phyloP scores from a whole-genome alignment of 1,140 invertebrate species.

The Listronotus bonariensis region DNA sequence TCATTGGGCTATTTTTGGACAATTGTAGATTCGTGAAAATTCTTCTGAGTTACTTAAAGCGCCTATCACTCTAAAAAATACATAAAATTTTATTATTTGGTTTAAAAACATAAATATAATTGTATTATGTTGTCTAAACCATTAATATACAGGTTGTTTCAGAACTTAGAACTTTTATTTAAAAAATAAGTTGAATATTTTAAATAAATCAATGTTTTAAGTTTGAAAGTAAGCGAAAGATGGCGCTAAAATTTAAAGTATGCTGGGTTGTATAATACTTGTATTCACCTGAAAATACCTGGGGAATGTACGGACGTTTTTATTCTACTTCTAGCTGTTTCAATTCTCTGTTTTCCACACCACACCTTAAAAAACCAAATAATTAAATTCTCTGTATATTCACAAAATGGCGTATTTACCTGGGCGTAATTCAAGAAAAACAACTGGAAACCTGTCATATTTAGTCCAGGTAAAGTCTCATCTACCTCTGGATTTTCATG shows the following conservation, averaged over 20 bases:
- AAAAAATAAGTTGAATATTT: too few relatives aligned
- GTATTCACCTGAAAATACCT: slow-evolving; percentile 67
- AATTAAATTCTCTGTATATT: background rate
- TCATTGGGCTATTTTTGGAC: slow-evolving; percentile 74
- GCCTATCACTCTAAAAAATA: slow-evolving; percentile 66
- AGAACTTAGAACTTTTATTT: too few relatives aligned
- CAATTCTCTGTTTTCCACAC: slow-evolving; percentile 77
- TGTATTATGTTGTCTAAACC: too few relatives aligned
- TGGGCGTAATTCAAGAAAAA: slow-evolving; percentile 87
- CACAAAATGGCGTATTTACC: slow-evolving; percentile 27
- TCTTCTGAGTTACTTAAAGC: slow-evolving; percentile 81
- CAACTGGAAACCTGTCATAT: slow-evolving; percentile 72
- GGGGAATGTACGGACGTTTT: slow-evolving; percentile 83
- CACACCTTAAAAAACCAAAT: slow-evolving; percentile 68
- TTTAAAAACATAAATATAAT: too few relatives aligned
- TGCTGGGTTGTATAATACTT: too few relatives aligned
- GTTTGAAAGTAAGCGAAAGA: background rate
- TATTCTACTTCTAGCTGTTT: slow-evolving; percentile 76
- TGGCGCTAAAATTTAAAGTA: too few relatives aligned
- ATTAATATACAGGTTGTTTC: too few relatives aligned
- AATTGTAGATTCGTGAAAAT: slow-evolving; percentile 73
- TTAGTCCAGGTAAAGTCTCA: slow-evolving; percentile 72
- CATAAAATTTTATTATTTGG: background rate
- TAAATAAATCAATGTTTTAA: background rate
- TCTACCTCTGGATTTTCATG: slow-evolving; percentile 57